Conservation (phyloP, 1,140 invertebrate species). For the Bombus cullumanus region DNA sequence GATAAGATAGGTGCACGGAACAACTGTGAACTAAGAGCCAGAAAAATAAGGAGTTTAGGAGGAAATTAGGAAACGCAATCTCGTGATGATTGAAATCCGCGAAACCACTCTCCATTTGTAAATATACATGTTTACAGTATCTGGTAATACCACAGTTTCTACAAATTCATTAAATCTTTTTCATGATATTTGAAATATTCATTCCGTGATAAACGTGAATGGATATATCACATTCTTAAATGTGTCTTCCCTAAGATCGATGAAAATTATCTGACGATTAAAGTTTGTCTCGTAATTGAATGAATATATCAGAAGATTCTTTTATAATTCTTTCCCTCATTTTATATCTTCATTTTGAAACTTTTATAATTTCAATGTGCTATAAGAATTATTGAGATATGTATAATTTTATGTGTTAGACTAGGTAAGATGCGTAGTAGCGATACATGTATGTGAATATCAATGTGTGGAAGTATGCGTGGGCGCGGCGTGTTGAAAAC, state of each 20-base stretch:
- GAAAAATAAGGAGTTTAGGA: not conserved
- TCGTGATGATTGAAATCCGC: not conserved
- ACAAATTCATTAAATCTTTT: not conserved
- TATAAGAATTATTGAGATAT: no score
- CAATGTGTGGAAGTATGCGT: no score
- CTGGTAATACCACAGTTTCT: not conserved
- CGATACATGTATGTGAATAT: no score
- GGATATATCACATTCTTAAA: no score
- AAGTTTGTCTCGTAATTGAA: not conserved
- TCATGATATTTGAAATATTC: not conserved
- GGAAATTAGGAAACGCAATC: slow-evolving; percentile 6
- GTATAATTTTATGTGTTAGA: no score
- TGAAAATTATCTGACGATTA: not conserved
- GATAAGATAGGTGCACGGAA: slow-evolving; percentile 37
- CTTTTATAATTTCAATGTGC: not conserved
- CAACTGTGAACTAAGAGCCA: not conserved
- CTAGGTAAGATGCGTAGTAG: no score
- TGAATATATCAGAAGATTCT: not conserved
- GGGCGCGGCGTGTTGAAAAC: no score
- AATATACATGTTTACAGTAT: not conserved
- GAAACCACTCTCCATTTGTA: not conserved
- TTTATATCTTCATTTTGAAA: not conserved
- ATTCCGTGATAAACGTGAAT: not conserved
- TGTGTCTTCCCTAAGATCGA: not conserved
- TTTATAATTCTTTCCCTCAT: not conserved